A percentile compares a stretch with the other conserved stretches of the same genome.
These are phyloP conservation scores for Chloroceryle aenea DNA, from an alignment of 2,113 vertebrate species.

Conservation along the genomic window DNA sequence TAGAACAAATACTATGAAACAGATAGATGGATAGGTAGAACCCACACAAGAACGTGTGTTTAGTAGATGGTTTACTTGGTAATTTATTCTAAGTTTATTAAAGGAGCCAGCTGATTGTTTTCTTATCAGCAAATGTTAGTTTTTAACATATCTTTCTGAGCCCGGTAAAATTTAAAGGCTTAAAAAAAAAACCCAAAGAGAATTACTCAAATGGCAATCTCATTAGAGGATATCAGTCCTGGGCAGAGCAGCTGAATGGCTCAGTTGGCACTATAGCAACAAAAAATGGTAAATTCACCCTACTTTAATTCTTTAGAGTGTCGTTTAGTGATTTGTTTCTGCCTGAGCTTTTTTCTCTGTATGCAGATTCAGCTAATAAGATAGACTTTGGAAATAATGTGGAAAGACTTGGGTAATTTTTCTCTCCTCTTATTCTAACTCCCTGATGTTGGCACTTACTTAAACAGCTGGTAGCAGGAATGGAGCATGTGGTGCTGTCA, in stretches of 20 bases:
- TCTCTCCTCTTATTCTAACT: not conserved
- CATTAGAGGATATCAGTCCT: not conserved
- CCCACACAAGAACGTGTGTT: not conserved
- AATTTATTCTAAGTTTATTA: not conserved
- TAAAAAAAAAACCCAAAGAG: not conserved
- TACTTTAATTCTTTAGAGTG: not conserved
- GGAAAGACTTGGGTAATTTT: not conserved
- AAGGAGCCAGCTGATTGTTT: not conserved
- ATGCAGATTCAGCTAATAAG: not conserved
- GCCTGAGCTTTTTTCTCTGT: not conserved
- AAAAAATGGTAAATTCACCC: not conserved
- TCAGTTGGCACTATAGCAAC: not conserved
- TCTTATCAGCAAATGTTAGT: not conserved
- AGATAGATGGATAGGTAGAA: not conserved
- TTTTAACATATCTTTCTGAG: not conserved
- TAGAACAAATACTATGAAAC: not conserved
- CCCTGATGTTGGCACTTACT: not conserved
- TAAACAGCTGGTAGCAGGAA: not conserved
- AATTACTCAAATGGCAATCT: not conserved
- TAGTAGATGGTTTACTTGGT: not conserved
- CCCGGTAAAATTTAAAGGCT: not conserved
- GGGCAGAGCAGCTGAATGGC: not conserved
- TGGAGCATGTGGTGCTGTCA: accelerated
- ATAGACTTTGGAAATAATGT: not conserved
- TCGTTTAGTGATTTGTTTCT: not conserved